Evolutionary conservation across 2,888 invertebrate species (phyloP).

Genomic region (Eueremaeus valkanovi): DNA sequence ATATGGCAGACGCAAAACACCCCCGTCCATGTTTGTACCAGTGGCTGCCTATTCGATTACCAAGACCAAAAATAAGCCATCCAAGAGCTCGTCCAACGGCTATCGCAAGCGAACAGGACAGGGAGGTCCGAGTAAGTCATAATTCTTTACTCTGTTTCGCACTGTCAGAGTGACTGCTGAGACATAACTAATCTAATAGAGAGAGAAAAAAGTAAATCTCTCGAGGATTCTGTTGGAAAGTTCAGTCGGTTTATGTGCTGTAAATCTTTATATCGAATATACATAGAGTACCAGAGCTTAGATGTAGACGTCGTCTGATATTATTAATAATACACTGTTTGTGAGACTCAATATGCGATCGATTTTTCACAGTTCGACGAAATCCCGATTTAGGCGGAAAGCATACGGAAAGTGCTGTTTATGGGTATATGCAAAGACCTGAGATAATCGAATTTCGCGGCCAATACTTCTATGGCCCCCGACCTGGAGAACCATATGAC

Average conservation of each 20-base stretch:
- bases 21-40: constrained; percentile 37
- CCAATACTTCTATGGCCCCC: constrained; percentile 46
- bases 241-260: background rate
- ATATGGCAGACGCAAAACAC: background rate
- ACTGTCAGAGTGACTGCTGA: background rate
- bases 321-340: too few species aligned
- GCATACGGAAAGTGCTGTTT: constrained; percentile 43
- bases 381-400: constrained; percentile 1
- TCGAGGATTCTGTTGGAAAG: background rate
- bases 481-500: constrained; percentile 17
- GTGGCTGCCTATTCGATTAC: constrained; percentile 42
- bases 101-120: constrained; percentile 14
- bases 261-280: background rate
- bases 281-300: background rate
- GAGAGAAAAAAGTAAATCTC: background rate
- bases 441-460: constrained; percentile 47
- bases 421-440: constrained; percentile 43
- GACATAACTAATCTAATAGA: too few species aligned
- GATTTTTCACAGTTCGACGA: constrained; percentile 9
- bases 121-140: constrained; percentile 11
- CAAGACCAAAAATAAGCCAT: constrained; percentile 2
- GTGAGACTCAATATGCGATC: too few species aligned
- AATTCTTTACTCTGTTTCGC: background rate
- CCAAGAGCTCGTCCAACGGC: background rate
- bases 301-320: too few species aligned